Evolutionary conservation across 2,797 vertebrate species (phyloP), one percentile per base, ranked within the genome.

Genomic region (Syngnathus acus): DNA sequence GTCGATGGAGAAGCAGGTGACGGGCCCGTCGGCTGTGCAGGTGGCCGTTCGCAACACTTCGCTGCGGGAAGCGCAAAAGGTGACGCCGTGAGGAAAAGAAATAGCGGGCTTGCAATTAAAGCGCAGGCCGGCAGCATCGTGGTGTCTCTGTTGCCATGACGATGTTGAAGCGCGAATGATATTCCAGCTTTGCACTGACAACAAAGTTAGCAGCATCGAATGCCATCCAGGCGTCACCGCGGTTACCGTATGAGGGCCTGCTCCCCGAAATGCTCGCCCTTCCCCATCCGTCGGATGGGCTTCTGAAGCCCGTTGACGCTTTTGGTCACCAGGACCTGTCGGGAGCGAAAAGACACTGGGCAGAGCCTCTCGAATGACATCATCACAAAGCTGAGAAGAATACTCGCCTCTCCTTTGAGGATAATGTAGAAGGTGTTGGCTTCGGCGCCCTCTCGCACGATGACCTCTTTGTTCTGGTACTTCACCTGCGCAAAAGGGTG

Each of bases 221-320:
- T 14, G 42, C 58, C 47, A 72, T 70, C 9, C 1, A 19, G 68
- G 53, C 8, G 77, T 86, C 79, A 76, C 72, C 66, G 74, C 82
- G 77, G 81, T 85, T 91, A 94, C 93, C 92, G 89, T 78, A 94
- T 92, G 19, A 94, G 90, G 55, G 93, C 89, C 74, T 93, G 89
- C 77, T 94, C 93, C 73, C 93, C 92, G 17, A 91, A 94, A 79
- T 94, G 92, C 63, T 94, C 90, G 16, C 93, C 93, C 26, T 89
- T 86, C 1, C 88, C 87, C 89, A 94, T 90, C 70, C 83, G 81
- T 3, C 92, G 90, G 65, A 94, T 89, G 65, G 76, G 81, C 71
- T 90, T 91, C 85, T 93, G 85, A 45, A 79, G 82, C 51, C 89
- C 89, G 0, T 84, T 90, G 40, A 89, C 87, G 0, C 71, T 86